Evolutionary conservation across 2,888 invertebrate species (phyloP).

Genomic region (Blera fallax): DNA sequence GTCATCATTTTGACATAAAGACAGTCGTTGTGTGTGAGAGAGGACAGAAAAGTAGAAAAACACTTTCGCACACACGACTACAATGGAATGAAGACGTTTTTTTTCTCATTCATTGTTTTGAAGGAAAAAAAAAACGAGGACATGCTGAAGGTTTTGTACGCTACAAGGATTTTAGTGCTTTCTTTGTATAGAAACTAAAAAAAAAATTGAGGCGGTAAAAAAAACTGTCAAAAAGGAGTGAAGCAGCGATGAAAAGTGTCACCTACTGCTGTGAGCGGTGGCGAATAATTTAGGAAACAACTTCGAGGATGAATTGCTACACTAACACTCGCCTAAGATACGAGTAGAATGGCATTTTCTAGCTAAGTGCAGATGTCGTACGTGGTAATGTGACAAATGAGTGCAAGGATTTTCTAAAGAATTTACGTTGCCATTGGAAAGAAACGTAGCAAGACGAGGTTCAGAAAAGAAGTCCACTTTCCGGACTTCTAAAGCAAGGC

Average conservation of each 20-base stretch:
- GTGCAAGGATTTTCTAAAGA: background rate
- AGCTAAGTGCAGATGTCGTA: background rate
- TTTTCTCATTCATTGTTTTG: constrained; percentile 21
- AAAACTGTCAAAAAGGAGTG: constrained; percentile 3
- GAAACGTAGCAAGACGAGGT: too few relatives aligned
- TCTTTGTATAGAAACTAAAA: background rate
- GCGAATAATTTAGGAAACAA: background rate
- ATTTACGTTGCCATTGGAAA: too few relatives aligned
- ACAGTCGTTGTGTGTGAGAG: constrained; percentile 36
- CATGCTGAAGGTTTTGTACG: constrained; percentile 15
- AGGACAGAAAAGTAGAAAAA: too few relatives aligned
- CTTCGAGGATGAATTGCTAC: background rate
- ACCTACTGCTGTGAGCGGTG: constrained; percentile 23
- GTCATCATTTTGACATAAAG: constrained; percentile 53
- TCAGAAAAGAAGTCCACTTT: too few relatives aligned
- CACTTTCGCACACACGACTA: constrained; percentile 31
- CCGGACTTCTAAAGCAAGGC: too few relatives aligned
- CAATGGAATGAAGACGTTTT: constrained; percentile 25
- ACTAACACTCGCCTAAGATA: background rate
- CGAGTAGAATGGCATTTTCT: background rate
- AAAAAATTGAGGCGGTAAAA: background rate
- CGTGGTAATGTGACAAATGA: background rate
- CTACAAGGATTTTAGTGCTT: background rate
- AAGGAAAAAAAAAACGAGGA: constrained; percentile 4
- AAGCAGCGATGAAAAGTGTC: constrained; percentile 20